Base-by-base conservation (phyloP, 2,888 invertebrate species). In the Ochropleura leucogaster region DNA sequence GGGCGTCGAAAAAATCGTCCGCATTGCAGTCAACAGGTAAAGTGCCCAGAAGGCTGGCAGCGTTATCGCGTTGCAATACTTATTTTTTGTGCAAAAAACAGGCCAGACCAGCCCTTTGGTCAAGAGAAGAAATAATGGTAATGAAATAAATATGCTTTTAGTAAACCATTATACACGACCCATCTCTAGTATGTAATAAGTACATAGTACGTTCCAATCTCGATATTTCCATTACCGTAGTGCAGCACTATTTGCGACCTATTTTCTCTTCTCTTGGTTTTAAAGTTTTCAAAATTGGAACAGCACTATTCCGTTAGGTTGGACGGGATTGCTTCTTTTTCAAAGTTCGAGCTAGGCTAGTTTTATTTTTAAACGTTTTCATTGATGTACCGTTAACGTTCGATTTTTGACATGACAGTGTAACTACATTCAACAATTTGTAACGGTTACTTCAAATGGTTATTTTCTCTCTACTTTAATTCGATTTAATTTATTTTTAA, bases 231-330 rank as follows among this genome's bases (percentile, higher is more conserved):
- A 67, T 49, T 79, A 74, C 60, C 49, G 20, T 65, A 9, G 80
- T 68, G 68, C 75, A 82, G 72, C 77, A 76, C 82, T 82, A 82
- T 77, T 77, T 72, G 64, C 77, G 70, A 72, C 77, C 80, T 59
- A 82, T 85, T 85, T 84, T 68, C 68, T 79, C 67, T 65, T 76
- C 60, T 63, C 74, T 79, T 71, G 72, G 84, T 86, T 86, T 80
- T 80, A 82, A 85, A 82, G 79, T 79, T 87, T 89, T 86, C 73
- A 73, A 88, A 89, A 86, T 85, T 84, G 83, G 88, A 88, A 89
- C 86, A 74, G 72, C 77, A 68, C 77, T 80, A 74, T 77, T 72
- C 77, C 82, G 75, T 77, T 82, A 81, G 51, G 70, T 77, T 66
- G 78, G 69, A 68, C 73, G 68, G 70, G 20, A 51, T 66, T 84